phyloP scores from a whole-genome alignment of 23 tunicate species.

The Phallusia fumigata region DNA sequence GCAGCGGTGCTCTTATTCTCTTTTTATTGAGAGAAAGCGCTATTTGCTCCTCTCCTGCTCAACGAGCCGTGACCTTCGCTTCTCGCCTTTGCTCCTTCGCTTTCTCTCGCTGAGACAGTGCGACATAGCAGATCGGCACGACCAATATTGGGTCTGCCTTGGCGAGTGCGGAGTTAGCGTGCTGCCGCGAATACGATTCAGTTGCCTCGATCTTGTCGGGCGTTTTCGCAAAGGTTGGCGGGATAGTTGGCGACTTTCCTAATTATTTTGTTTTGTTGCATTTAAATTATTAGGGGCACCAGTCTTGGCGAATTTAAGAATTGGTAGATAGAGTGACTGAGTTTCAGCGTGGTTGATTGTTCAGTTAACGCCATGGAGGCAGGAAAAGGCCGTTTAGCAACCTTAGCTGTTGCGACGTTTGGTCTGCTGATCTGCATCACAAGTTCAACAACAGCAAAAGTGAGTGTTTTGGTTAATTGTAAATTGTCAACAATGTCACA shows the following conservation, averaged over 20 bases:
- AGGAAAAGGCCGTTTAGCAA: background rate
- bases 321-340: background rate
- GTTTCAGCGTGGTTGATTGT: background rate
- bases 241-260: background rate
- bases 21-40: background rate
- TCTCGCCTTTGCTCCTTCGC: constrained; percentile 5
- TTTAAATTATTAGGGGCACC: background rate
- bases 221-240: background rate
- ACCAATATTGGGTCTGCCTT: background rate
- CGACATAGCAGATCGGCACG: background rate
- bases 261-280: background rate
- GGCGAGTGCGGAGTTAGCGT: background rate
- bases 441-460: constrained; percentile 3
- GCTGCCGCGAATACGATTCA: constrained; percentile 10
- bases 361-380: background rate
- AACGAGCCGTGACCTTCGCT: background rate
- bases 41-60: background rate
- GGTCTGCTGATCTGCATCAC: background rate
- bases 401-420: background rate
- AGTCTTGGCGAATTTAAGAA: background rate
- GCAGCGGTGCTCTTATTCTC: background rate
- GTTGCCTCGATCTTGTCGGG: constrained; percentile 8
- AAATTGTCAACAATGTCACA: no score
- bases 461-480: background rate
- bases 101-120: constrained; percentile 5